phyloP scores from a whole-genome alignment of 1,140 invertebrate species.

The Thalassaphorura encarpata region DNA sequence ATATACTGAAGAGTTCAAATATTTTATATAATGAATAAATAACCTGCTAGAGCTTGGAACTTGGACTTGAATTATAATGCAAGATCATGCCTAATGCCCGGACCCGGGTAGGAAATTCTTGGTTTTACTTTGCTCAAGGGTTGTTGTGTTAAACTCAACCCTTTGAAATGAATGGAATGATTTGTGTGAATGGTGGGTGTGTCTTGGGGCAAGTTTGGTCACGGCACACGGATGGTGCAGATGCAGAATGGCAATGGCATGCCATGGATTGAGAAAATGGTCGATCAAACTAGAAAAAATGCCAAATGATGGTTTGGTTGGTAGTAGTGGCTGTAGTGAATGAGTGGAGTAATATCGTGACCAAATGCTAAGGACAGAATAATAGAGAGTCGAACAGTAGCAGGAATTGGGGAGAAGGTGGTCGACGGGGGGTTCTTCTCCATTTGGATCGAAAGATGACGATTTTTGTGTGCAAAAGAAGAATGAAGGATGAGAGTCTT shows the following conservation, averaged over 20 bases:
- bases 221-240: constrained; percentile 1
- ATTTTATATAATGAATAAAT: too few species aligned
- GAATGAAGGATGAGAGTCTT: not conserved
- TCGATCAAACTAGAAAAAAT: not conserved
- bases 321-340: not conserved
- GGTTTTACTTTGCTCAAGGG: too few species aligned
- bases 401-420: constrained; percentile 20
- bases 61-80: too few species aligned
- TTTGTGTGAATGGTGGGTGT: constrained; percentile 13
- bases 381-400: constrained; percentile 24
- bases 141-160: too few species aligned
- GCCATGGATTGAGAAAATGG: not conserved
- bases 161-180: too few species aligned
- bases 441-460: constrained; percentile 10
- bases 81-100: too few species aligned
- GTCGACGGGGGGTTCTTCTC: constrained; percentile 13
- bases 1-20: too few species aligned
- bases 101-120: too few species aligned
- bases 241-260: not conserved
- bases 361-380: constrained; percentile 18
- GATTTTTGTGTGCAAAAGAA: constrained; percentile 2
- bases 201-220: constrained; percentile 8
- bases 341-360: constrained; percentile 13
- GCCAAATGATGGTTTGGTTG: not conserved
- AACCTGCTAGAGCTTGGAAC: too few species aligned